Conservation (phyloP, 2,113 vertebrate species). For the Phaethornis superciliosus region DNA sequence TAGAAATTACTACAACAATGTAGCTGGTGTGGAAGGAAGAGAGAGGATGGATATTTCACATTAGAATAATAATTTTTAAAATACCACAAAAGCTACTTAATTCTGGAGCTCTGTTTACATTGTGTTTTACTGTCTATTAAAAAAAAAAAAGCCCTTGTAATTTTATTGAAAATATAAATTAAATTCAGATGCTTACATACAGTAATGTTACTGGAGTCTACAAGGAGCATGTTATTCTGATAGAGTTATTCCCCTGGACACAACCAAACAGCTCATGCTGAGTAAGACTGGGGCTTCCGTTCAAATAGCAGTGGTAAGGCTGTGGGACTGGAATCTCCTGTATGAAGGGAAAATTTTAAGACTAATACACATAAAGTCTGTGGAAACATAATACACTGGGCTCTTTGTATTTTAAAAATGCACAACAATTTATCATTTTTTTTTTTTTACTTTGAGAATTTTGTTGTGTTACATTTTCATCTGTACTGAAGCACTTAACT, state of each 20-base stretch:
- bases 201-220: background rate
- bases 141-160: background rate
- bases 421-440: background rate
- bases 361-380: background rate
- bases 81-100: background rate
- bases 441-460: constrained; percentile 1
- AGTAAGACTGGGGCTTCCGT: constrained; percentile 10
- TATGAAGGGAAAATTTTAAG: constrained; percentile 41
- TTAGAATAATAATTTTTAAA: background rate
- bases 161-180: background rate
- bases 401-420: constrained; percentile 40
- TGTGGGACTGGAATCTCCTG: constrained; percentile 57
- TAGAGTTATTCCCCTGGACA: background rate
- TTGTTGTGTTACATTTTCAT: background rate
- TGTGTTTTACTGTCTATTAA: background rate
- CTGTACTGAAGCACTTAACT: background rate
- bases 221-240: background rate
- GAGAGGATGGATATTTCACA: background rate
- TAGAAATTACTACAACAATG: background rate
- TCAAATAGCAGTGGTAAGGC: constrained; percentile 49
- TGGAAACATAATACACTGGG: constrained; percentile 45
- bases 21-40: background rate
- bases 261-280: constrained; percentile 17
- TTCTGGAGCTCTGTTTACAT: background rate
- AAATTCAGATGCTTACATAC: background rate